These are phyloP conservation scores for Babylonia areolata DNA, from an alignment of 1,140 invertebrate species.

Conservation along the genomic window DNA sequence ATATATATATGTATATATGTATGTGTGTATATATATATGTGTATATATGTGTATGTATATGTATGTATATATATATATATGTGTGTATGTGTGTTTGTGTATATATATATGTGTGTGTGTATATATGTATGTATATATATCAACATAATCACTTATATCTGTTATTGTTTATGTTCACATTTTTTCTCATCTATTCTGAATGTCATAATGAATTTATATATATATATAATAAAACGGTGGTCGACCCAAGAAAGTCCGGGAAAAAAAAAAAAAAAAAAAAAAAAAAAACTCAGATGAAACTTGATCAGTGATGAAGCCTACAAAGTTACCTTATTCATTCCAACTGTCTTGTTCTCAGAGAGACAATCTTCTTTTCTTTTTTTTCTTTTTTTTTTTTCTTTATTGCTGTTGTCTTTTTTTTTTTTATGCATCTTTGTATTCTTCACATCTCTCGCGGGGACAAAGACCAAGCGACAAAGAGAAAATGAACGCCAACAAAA, in stretches of 20 bases:
- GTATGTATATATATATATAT: background rate
- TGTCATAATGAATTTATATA: no score
- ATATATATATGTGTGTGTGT: no score
- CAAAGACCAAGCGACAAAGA: background rate
- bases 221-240: no score
- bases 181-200: no score
- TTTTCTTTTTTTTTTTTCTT: background rate
- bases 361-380: background rate
- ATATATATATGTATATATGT: background rate
- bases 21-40: background rate
- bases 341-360: background rate
- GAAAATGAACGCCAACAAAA: background rate
- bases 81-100: background rate
- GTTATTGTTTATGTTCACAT: no score
- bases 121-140: no score
- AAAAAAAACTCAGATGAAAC: no score
- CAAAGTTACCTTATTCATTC: background rate
- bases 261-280: no score
- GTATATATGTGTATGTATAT: background rate
- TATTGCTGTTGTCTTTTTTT: background rate
- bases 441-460: background rate
- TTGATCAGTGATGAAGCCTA: background rate
- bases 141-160: no score
- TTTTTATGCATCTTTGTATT: no score
- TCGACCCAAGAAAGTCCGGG: no score